Evolutionary conservation across 2,888 invertebrate species (phyloP), one percentile per base, ranked within the genome.

Genomic region (Tuberolachnus salignus): DNA sequence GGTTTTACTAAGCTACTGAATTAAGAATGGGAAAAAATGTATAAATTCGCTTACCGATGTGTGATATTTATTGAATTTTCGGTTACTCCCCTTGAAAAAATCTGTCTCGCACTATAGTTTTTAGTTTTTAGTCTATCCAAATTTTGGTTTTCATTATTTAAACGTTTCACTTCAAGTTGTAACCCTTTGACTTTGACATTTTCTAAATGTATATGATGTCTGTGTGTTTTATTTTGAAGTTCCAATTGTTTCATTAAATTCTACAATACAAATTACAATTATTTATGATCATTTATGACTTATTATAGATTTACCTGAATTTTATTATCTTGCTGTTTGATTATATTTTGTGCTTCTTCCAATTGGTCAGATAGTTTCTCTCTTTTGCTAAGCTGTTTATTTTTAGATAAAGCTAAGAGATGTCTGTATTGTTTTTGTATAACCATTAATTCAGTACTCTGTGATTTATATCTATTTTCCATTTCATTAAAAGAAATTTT

Each of bases 161-260:
- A 57, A 57, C 16, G 55, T 34, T 67, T 59, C 11, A 78, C 6
- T 78, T 92, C 90, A 59, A 89, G 88, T 82, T 92, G 88, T 1
- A 91, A 89, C 83, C 91, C 91, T 82, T 90, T 92, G 81, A 91
- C 90, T 82, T 91, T 92, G 73, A 87, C 87, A 73, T 91, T 89
- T 85, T 94, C 94, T 0, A 85, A 84, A 81, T 90, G 89, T 19
- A 93, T 85, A 84, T 92, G 91, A 82, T 92, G 91, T 80, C 89
- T 91, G 82, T 89, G 89, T 84, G 90, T 92, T 86, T 94, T 94
- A 3, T 88, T 88, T 84, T 94, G 93, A 51, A 94, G 86, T 80
- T 90, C 88, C 16, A 92, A 85, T 83, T 91, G 91, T 61, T 92
- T 88, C 80, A 92, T 90, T 81, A 94, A 86, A 82, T 89, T 87